Evolutionary conservation across 2,797 vertebrate genomes (phyloP).

Genomic region (Oreochromis mossambicus): DNA sequence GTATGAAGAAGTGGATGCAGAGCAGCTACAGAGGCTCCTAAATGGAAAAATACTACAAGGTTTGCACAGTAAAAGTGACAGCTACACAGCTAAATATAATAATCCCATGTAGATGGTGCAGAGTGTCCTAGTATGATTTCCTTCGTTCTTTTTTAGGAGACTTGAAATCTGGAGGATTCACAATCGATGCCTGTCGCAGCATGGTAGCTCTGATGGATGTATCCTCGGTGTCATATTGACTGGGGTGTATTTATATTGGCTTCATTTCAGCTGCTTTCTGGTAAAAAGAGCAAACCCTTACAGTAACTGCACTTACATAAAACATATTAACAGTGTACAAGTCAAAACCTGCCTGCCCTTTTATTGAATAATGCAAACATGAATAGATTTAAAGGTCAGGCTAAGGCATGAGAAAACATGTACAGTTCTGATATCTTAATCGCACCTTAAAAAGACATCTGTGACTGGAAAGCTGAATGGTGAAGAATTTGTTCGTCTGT

Average conservation of each 20-base stretch:
- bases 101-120: accelerated
- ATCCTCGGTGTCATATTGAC: constrained; percentile 71
- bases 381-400: neutral
- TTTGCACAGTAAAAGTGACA: neutral
- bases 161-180: constrained; percentile 71
- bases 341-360: neutral
- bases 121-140: neutral
- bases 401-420: neutral
- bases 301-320: neutral
- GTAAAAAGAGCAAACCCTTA: neutral
- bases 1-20: constrained; percentile 67
- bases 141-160: constrained; percentile 27
- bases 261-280: neutral
- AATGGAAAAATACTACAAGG: constrained; percentile 55
- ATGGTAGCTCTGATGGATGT: constrained; percentile 89
- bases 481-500: neutral
- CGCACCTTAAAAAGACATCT: neutral
- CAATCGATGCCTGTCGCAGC: constrained; percentile 82
- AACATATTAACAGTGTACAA: neutral
- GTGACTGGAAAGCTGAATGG: neutral
- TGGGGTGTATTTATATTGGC: neutral
- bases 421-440: neutral
- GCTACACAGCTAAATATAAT: neutral
- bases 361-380: neutral
- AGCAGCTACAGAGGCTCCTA: constrained; percentile 58